Conservation (phyloP, 2,113 vertebrate species). For the Clarias macrocephalus region DNA sequence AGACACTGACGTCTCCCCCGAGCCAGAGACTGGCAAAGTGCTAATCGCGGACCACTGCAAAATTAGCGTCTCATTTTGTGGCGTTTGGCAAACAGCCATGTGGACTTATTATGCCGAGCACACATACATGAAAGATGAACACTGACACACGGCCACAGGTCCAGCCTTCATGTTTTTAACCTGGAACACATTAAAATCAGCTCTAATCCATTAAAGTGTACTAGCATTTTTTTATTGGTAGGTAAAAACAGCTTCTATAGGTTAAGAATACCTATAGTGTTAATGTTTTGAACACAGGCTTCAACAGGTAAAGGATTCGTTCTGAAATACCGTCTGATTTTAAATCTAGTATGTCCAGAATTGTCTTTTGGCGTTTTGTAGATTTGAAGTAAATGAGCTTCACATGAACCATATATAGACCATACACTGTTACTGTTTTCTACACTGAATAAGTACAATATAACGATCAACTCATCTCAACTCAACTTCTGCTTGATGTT, state of each 20-base stretch:
- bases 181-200: constrained; percentile 20
- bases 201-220: constrained; percentile 1
- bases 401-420: too few species aligned
- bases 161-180: constrained; percentile 25
- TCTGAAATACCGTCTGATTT: neutral
- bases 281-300: neutral
- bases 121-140: constrained; percentile 36
- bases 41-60: constrained; percentile 13
- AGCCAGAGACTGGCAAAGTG: neutral
- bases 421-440: too few species aligned
- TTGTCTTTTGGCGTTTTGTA: too few species aligned
- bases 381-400: too few species aligned
- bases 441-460: too few species aligned
- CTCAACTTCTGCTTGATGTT: too few species aligned
- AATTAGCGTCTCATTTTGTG: constrained; percentile 4
- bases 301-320: neutral
- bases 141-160: constrained; percentile 14
- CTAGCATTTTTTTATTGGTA: neutral
- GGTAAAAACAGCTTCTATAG: neutral
- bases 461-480: too few species aligned
- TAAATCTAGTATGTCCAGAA: too few species aligned
- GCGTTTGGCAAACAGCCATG: neutral
- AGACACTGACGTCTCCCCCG: neutral
- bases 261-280: neutral
- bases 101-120: constrained; percentile 30